A percentile compares a stretch with the other conserved stretches of the same genome.
phyloP scores from a whole-genome alignment of 1,140 invertebrate species.

The Tetramorium simillimum region DNA sequence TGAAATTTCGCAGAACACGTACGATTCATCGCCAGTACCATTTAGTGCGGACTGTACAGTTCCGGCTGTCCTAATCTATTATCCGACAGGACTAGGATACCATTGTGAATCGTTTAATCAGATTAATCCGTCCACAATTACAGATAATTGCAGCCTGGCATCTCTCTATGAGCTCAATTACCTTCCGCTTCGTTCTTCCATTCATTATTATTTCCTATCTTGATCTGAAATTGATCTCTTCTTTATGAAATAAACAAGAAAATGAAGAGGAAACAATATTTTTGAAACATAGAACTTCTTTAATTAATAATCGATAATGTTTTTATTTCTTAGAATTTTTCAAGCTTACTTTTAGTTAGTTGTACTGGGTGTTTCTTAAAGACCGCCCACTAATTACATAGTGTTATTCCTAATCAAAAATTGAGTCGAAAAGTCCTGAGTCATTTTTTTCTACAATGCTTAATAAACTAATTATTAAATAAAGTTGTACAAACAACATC shows the following conservation, averaged over 20 bases:
- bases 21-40: slow-evolving; percentile 29
- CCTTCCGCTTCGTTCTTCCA: not conserved
- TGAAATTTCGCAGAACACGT: slow-evolving; percentile 19
- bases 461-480: no score
- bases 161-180: slow-evolving; percentile 41
- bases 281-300: not conserved
- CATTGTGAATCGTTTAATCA: slow-evolving; percentile 64
- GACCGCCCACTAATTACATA: no score
- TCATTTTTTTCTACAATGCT: no score
- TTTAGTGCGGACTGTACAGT: not conserved
- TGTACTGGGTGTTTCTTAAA: no score
- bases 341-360: not conserved
- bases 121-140: slow-evolving; percentile 67
- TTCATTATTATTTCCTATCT: slow-evolving; percentile 6
- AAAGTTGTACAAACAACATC: no score
- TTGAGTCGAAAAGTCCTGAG: no score
- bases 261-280: not conserved
- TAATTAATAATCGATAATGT: not conserved
- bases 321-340: not conserved
- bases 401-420: no score
- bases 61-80: slow-evolving; percentile 56
- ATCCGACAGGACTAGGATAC: slow-evolving; percentile 45
- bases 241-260: not conserved
- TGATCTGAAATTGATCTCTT: slow-evolving; percentile 11
- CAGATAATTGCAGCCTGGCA: slow-evolving; percentile 66